phyloP scores from a whole-genome alignment of 2,888 invertebrate genomes.

The Heteropelma amictum region DNA sequence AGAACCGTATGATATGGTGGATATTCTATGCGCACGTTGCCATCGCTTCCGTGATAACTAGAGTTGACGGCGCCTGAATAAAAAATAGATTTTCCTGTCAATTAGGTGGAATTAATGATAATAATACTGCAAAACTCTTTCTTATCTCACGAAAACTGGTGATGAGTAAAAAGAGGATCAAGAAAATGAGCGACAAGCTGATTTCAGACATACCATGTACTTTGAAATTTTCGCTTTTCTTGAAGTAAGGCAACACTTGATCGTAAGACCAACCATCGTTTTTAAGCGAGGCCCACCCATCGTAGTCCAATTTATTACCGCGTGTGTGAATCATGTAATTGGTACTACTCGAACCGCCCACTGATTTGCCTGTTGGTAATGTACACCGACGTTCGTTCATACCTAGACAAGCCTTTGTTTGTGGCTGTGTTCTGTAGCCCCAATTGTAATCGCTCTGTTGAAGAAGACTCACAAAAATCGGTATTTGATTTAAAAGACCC shows the following conservation, averaged over 20 bases:
- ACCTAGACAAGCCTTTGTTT: constrained; percentile 82
- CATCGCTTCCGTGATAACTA: constrained; percentile 75
- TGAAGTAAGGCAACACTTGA: constrained; percentile 59
- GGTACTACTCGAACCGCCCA: constrained; percentile 72
- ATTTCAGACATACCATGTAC: constrained; percentile 57
- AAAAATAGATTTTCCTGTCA: constrained; percentile 83
- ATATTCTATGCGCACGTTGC: constrained; percentile 75
- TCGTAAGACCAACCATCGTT: constrained; percentile 61
- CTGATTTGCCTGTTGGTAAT: constrained; percentile 82
- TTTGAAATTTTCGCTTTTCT: constrained; percentile 58
- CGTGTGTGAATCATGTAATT: constrained; percentile 75
- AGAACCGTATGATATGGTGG: constrained; percentile 75
- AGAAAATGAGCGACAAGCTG: too few species aligned
- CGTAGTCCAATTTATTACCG: constrained; percentile 61
- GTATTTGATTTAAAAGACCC: constrained; percentile 80
- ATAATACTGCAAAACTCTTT: too few species aligned
- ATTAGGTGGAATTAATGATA: too few species aligned
- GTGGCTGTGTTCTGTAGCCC: constrained; percentile 85
- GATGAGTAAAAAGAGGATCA: too few species aligned
- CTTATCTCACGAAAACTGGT: too few species aligned
- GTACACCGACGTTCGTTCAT: constrained; percentile 87
- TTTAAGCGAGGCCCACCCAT: constrained; percentile 57
- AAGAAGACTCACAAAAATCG: constrained; percentile 80
- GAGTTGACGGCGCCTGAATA: constrained; percentile 80
- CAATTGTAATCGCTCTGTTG: constrained; percentile 84